Evolutionary conservation across 2,797 vertebrate genomes (phyloP).

Genomic region (Trachops cirrhosus): DNA sequence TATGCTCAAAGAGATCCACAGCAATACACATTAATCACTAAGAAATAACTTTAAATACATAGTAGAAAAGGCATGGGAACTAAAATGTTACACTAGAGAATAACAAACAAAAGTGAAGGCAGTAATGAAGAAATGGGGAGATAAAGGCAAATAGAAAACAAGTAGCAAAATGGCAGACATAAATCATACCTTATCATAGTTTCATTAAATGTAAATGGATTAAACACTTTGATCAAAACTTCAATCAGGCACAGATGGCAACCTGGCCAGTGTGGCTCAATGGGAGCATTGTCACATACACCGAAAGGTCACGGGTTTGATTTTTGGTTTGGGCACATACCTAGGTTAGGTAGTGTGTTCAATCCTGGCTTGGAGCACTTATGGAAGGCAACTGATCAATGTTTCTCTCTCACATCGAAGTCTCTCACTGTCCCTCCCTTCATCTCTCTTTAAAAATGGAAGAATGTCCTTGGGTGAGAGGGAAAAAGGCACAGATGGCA

Average conservation of each 20-base stretch:
- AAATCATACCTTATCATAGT: neutral
- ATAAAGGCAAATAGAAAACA: neutral
- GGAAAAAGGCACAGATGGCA: neutral
- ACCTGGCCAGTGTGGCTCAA: neutral
- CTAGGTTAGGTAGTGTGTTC: neutral
- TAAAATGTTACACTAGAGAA: neutral
- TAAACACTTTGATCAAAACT: neutral
- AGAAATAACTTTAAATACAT: neutral
- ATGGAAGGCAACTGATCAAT: neutral
- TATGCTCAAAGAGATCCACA: neutral
- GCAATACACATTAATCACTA: neutral
- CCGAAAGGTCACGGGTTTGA: neutral
- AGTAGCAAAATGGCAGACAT: neutral
- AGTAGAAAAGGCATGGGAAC: neutral
- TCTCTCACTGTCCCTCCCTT: neutral
- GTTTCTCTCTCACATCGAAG: neutral
- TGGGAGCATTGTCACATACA: neutral
- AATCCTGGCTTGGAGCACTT: neutral
- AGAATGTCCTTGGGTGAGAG: neutral
- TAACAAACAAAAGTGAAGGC: neutral
- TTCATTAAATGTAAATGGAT: neutral
- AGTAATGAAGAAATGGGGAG: neutral
- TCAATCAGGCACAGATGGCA: neutral
- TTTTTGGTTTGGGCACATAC: neutral
- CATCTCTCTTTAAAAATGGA: neutral